Evolutionary conservation across 2,797 vertebrate genomes (phyloP), one percentile per base, ranked within the genome.

Genomic region (Selene dorsalis): DNA sequence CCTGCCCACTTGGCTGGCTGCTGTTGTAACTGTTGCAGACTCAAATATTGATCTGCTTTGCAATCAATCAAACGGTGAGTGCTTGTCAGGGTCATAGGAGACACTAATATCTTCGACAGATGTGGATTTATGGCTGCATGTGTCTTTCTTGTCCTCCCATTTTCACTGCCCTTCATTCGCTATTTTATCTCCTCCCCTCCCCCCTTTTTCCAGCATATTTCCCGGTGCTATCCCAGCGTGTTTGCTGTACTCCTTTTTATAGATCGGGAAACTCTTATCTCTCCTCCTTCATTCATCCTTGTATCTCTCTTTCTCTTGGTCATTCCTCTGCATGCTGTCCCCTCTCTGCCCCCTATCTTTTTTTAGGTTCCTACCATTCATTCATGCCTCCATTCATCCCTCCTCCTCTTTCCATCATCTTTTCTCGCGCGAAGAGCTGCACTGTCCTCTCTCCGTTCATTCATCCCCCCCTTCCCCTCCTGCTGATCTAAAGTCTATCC

Each of bases 401-500:
- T 67, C 26, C 20, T 53, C 28, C 20, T 53, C 28, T 28, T 67
- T 55, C 63, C 12, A 35, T 75, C n/a, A 32, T 68, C 38, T 50
- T 58, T 71, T 71, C 75, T 78, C 0, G n/a, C 17, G 70, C 18
- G 18, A 55, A 39, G 32, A 72, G 78, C 72, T 60, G 35, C 11
- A 12, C 56, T 4, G 3, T 68, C 68, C 63, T 35, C 48, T 55
- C 50, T 71, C 56, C 62, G 9, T 78, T 70, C 79, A 87, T 75
- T 84, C 72, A 82, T 77, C 55, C 78, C 35, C 35, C 77, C 41
- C 41, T 41, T 43, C 73, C 58, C 52, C 59, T 63, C 6, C 0
- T 67, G 41, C 87, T 92, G 83, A 93, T 91, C 86, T 88, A 69
- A 67, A 92, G 83, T 91, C 83, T 2, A 48, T 65, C 63, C 84